Conservation (phyloP, 1,140 invertebrate genomes). For the Zaprionus kolodkinae region DNA sequence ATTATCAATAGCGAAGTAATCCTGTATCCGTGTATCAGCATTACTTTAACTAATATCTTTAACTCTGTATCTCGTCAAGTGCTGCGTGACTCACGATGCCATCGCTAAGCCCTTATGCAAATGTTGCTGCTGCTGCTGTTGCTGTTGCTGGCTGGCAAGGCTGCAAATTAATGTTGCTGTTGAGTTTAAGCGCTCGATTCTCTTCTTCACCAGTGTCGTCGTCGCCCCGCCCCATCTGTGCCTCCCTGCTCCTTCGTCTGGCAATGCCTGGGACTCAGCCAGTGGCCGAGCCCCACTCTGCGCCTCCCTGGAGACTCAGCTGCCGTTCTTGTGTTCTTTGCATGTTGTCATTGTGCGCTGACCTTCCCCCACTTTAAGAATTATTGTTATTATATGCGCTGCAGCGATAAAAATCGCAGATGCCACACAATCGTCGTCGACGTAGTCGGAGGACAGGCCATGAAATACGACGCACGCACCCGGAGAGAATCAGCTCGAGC, state of each 20-base stretch:
- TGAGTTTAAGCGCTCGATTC: conserved; percentile 77
- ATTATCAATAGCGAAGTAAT: no score
- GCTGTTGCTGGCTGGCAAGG: conserved; percentile 58
- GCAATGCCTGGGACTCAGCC: conserved; percentile 10
- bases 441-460: conserved; percentile 68
- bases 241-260: background rate
- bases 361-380: conserved; percentile 84
- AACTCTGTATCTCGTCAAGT: background rate
- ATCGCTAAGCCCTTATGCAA: conserved; percentile 64
- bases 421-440: conserved; percentile 61
- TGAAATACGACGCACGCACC: conserved; percentile 74
- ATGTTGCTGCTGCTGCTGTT: conserved; percentile 44
- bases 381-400: conserved; percentile 84
- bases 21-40: background rate
- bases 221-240: background rate
- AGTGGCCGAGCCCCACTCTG: conserved; percentile 24
- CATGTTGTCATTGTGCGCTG: conserved; percentile 75
- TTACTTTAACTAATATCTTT: background rate
- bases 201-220: conserved; percentile 26
- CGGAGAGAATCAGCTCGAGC: conserved; percentile 38
- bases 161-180: conserved; percentile 81
- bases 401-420: conserved; percentile 82
- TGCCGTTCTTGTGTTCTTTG: conserved; percentile 73
- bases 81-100: conserved; percentile 24
- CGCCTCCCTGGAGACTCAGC: conserved; percentile 54